phyloP scores from a whole-genome alignment of 2,888 invertebrate genomes.

The Pseudeuparius sepicola region DNA sequence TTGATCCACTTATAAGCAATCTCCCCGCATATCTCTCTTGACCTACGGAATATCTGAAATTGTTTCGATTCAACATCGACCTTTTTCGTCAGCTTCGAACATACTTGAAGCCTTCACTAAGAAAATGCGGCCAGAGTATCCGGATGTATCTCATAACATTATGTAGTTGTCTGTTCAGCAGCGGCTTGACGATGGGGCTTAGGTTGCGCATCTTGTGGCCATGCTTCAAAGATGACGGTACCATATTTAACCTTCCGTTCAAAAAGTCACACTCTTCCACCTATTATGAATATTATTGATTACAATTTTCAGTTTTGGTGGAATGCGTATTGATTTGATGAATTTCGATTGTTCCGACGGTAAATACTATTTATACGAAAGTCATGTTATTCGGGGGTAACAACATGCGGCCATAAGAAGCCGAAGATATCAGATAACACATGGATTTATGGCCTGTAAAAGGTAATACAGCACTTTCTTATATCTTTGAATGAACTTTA shows the following conservation, averaged over 20 bases:
- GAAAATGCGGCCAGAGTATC: constrained; percentile 35
- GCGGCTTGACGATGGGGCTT: constrained; percentile 30
- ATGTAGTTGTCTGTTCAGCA: constrained; percentile 33
- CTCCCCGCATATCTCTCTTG: constrained; percentile 34
- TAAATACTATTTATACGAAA: too few relatives aligned
- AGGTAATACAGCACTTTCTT: too few relatives aligned
- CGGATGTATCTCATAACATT: constrained; percentile 30
- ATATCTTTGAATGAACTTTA: too few relatives aligned
- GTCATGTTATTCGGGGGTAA: too few relatives aligned
- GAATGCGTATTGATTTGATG: too few relatives aligned
- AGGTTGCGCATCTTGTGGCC: constrained; percentile 31
- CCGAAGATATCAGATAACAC: too few relatives aligned
- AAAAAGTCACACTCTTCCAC: constrained; percentile 36
- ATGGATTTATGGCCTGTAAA: too few relatives aligned
- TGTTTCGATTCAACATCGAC: too few relatives aligned
- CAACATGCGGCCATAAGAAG: too few relatives aligned
- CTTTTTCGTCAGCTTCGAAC: constrained; percentile 1
- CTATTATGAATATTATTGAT: constrained; percentile 23
- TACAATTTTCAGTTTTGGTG: too few relatives aligned
- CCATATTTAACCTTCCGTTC: constrained; percentile 30
- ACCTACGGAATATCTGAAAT: constrained; percentile 30
- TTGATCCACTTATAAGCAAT: constrained; percentile 31
- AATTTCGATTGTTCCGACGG: too few relatives aligned
- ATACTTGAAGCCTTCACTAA: constrained; percentile 29
- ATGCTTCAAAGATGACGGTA: constrained; percentile 32